These are phyloP conservation scores for Brenthis daphne DNA, from an alignment of 2,888 invertebrate genomes.

Conservation along the genomic window DNA sequence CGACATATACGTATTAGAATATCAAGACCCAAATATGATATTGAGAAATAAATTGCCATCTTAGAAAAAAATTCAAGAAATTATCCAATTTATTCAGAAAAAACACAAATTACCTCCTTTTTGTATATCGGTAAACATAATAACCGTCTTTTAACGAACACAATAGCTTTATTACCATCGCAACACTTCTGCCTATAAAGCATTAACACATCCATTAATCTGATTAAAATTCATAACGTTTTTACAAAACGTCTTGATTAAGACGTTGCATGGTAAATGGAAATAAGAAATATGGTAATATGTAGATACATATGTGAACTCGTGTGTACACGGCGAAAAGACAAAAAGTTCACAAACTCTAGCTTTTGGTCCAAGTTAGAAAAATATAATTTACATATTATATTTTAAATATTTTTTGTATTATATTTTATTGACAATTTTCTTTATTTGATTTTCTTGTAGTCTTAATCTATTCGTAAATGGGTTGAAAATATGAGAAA, in stretches of 20 bases:
- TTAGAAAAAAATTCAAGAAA: no score
- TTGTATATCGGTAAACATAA: neutral
- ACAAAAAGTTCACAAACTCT: slow-evolving; percentile 27
- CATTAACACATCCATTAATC: slow-evolving; percentile 32
- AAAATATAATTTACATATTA: slow-evolving; percentile 1
- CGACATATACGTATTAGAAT: no score
- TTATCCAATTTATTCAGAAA: no score
- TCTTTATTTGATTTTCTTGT: no score
- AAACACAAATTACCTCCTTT: no score
- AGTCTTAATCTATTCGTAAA: no score
- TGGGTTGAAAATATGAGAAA: no score
- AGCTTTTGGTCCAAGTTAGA: slow-evolving; percentile 29
- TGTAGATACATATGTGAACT: slow-evolving; percentile 1
- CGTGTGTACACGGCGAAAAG: slow-evolving; percentile 7
- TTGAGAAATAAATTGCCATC: no score
- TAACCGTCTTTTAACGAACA: neutral
- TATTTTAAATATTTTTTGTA: neutral
- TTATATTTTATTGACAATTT: no score
- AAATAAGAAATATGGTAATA: slow-evolving; percentile 25
- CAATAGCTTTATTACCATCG: neutral
- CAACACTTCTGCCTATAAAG: slow-evolving; percentile 8
- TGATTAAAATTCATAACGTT: slow-evolving; percentile 29
- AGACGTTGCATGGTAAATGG: slow-evolving; percentile 10
- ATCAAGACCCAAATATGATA: no score
- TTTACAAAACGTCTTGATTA: slow-evolving; percentile 31